Base-by-base conservation (phyloP, 1,140 invertebrate genomes). In the Apis florea region DNA sequence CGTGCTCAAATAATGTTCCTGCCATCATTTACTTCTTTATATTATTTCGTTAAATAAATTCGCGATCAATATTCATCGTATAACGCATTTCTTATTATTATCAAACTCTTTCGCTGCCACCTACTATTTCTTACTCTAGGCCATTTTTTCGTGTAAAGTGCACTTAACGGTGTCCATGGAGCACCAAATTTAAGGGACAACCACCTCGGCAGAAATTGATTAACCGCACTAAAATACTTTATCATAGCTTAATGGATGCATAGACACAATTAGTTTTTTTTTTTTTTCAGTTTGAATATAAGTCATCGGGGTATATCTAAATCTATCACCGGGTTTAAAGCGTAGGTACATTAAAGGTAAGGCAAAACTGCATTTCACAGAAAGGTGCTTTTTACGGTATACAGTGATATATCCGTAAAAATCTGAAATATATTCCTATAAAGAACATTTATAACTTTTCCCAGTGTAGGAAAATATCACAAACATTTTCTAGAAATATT, bases 131-230 rank as follows among this genome's bases (percentile, higher is more conserved):
- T 75, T 75, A 92, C 88, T 87, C 92, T 93, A 92, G 91, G 92
- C 91, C 91, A 92, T 93, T 92, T 92, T 92, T 90, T 91, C 86
- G 88, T 91, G 82, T 90, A 93, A 93, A 93, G 92, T 93, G 92
- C 92, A 93, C 92, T 93, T 93, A 90, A 90, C 92, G 92, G 92
- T 92, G 92, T 93, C 90, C 90, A 91, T 89, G 89, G 92, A 93
- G 91, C 92, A 93, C 92, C 92, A 93, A 90, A 89, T 89, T 90
- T 77, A 87, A 90, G 90, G 89, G 89, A 89, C 89, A 84, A 91
- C 91, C 91, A 92, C 91, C 89, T 92, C 89, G 91, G 91, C 92
- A 93, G 92, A 93, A 88, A 93, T 92, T 93, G 91, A 93, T 90
- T 86, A 81, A 87, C 90, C 84, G 85, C 84, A 88, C 89, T 88